These are phyloP conservation scores for Bufotes viridis DNA, from an alignment of 2,797 vertebrate genomes.

Conservation along the genomic window DNA sequence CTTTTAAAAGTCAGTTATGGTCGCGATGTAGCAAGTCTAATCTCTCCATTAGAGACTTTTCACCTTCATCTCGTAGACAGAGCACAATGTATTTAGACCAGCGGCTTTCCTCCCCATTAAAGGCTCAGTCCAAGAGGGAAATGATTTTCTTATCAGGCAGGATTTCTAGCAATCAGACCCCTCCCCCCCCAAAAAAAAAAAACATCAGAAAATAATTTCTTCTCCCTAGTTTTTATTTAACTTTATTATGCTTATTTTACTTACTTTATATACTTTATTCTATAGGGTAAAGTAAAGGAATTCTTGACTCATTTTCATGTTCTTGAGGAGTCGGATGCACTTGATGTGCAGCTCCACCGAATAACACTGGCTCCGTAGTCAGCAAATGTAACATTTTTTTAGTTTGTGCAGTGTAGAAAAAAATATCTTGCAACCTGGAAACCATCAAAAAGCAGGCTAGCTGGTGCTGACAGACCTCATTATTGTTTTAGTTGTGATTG, in stretches of 20 bases:
- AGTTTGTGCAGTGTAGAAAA: not conserved
- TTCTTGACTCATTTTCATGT: too few relatives aligned
- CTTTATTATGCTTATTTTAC: not conserved
- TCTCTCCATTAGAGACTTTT: slow-evolving; percentile 78
- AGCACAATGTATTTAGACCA: slow-evolving; percentile 71
- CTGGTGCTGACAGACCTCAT: too few relatives aligned
- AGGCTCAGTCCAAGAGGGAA: slow-evolving; percentile 75
- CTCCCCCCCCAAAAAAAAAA: not conserved
- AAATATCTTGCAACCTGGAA: not conserved
- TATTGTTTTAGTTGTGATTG: too few relatives aligned
- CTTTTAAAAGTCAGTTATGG: slow-evolving; percentile 71
- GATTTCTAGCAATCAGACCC: slow-evolving; percentile 63
- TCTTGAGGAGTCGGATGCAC: too few relatives aligned
- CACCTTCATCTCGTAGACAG: slow-evolving; percentile 59
- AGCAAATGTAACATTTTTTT: not conserved
- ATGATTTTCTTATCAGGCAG: slow-evolving; percentile 73
- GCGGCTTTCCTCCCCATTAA: slow-evolving; percentile 79
- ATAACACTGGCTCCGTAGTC: too few relatives aligned
- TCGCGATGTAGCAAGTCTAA: slow-evolving; percentile 69
- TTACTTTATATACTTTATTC: not conserved
- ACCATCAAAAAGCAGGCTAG: not conserved
- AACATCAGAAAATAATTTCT: slow-evolving; percentile 52
- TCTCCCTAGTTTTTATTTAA: slow-evolving; percentile 64
- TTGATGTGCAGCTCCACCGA: too few relatives aligned
- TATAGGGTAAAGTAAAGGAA: too few relatives aligned